Conservation (phyloP, 2,797 vertebrate genomes). For the Anolis apletophallus region DNA sequence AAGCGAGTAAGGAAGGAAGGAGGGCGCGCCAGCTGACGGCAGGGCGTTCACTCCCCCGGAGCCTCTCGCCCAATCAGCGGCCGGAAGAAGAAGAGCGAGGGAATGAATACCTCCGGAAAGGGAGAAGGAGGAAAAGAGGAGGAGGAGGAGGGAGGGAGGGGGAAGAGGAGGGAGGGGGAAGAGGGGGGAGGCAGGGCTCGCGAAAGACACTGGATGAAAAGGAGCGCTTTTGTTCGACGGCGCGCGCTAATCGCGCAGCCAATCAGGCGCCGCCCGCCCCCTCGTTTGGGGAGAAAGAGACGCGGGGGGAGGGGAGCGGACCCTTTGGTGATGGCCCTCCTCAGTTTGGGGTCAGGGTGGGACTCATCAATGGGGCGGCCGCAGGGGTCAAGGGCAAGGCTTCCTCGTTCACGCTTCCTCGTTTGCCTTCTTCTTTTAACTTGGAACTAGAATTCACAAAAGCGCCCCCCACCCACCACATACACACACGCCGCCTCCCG, state of each 20-base stretch:
- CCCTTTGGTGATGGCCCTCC: background rate
- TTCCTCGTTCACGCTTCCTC: background rate
- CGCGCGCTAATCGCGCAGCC: constrained; percentile 50
- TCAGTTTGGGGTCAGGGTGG: background rate
- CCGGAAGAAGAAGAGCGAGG: constrained; percentile 32
- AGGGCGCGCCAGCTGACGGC: constrained; percentile 89
- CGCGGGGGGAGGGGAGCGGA: background rate
- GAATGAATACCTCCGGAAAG: constrained; percentile 46
- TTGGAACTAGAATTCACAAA: no score
- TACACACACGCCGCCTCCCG: no score
- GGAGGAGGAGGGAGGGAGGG: constrained; percentile 34
- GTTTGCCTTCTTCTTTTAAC: background rate
- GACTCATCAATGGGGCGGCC: constrained; percentile 35
- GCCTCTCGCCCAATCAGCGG: constrained; percentile 91
- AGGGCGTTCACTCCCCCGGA: constrained; percentile 89
- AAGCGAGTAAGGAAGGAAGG: no score
- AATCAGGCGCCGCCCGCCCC: constrained; percentile 52
- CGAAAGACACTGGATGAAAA: constrained; percentile 57
- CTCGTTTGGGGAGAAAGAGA: constrained; percentile 2
- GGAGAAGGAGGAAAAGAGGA: constrained; percentile 59
- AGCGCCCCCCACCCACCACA: no score
- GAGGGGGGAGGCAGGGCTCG: constrained; percentile 23
- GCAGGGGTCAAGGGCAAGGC: constrained; percentile 2
- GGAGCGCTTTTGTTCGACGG: constrained; percentile 61
- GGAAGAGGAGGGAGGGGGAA: constrained; percentile 26